These are phyloP conservation scores for Noctuana brunneofusca DNA, from an alignment of 2,888 invertebrate species.

Conservation along the genomic window DNA sequence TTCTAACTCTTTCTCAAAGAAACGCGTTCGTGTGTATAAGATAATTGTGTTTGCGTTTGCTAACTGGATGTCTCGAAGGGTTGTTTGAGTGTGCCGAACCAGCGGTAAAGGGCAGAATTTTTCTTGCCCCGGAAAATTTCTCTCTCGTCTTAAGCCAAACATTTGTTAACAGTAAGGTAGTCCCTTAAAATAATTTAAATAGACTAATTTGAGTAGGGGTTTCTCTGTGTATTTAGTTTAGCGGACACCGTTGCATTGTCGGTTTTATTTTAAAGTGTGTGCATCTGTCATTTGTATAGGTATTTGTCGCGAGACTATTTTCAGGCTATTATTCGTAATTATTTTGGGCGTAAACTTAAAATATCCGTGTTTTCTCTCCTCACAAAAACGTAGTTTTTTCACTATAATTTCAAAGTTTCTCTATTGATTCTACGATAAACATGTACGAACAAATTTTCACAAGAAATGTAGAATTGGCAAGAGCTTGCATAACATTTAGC, in stretches of 20 bases:
- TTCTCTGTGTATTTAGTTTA: no score
- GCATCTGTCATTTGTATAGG: no score
- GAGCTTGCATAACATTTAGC: constrained; percentile 2
- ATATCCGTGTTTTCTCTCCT: neutral
- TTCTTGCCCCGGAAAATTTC: constrained; percentile 18
- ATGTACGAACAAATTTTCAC: neutral
- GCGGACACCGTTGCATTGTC: neutral
- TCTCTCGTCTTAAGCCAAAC: constrained; percentile 7
- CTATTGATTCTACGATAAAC: neutral
- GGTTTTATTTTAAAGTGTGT: no score
- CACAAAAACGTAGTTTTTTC: neutral
- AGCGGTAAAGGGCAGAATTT: constrained; percentile 17
- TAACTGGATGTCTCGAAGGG: constrained; percentile 38
- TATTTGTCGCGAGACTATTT: no score
- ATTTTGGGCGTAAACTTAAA: neutral
- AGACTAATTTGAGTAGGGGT: neutral
- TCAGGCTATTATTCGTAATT: neutral
- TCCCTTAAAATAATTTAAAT: neutral
- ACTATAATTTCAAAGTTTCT: neutral
- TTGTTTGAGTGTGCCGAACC: constrained; percentile 38
- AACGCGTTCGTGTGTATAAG: constrained; percentile 36
- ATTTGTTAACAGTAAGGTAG: constrained; percentile 8
- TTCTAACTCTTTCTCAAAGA: constrained; percentile 8
- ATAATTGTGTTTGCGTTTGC: constrained; percentile 42
- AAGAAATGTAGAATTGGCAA: constrained; percentile 9